Evolutionary conservation across 30 jellyfish, hydroid and myxozoan genomes (phyloP), one percentile per base, ranked within the genome.

Genomic region (Catostylus mosaicus): DNA sequence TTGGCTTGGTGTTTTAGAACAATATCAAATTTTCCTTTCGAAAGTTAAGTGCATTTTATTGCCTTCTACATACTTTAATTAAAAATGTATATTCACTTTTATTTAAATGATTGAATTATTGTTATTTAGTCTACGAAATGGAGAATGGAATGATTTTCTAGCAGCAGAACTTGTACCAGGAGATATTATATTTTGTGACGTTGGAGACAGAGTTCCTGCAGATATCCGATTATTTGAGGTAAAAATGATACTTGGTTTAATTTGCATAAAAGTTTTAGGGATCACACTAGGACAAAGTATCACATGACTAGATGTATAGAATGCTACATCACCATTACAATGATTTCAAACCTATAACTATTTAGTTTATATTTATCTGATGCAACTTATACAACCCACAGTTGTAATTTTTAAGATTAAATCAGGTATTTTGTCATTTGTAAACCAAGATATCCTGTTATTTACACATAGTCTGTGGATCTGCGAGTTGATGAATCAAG

Each of bases 151-250:
- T 16, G 81, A 81, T 14, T 86, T 92, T 35, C 73, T 92, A 20
- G 98, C 98, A 23, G 82, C 84, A 20, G 89, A 92, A n/a, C 86
- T 92, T 34, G 98, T 92, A 29, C 98, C 98, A 22, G 98, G 98
- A 1, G 98, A 92, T 62, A 83, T 92, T 54, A 87, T 92, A 3
- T 34, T 30, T 34, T 70, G 92, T 48, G 92, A 78, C 50, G 84
- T 60, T 37, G 98, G 98, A 24, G 98, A 92, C 81, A 77, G 98
- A 30, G 96, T 92, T 14, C 98, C 98, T 22, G 98, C 98, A 22
- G 98, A 92, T 56, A 67, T 92, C 36, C 34, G 97, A 20, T 76
- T 92, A 37, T 80, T 87, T 77, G 97, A 92, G 87, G 98, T 90
- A 32, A 74, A 63, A 11, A n/a, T n/a, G n/a, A n/a, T n/a, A n/a